Evolutionary conservation across 2,113 vertebrate species (phyloP), one percentile per base, ranked within the genome.

Genomic region (Choloepus hoffmanni): DNA sequence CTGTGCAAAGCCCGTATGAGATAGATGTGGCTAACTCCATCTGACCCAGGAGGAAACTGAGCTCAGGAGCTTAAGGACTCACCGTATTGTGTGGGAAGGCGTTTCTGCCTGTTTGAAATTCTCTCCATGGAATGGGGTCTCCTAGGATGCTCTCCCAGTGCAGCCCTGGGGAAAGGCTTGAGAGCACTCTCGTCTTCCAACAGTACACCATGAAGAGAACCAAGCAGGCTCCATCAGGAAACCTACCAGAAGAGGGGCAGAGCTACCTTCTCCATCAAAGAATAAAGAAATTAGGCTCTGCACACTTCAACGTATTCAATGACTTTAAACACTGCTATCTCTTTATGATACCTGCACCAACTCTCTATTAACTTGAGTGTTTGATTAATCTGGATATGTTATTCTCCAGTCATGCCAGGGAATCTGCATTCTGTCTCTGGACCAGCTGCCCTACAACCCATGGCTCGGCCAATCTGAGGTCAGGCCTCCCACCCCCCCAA

Each of bases 231-330:
- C 19, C 7, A 23, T 78, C 33, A 28, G 33, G 0, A 0, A 77
- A 72, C 63, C 21, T 33, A 83, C 6, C 18, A 23, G 18, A 68
- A 63, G 1, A 82, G 43, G 48, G 18, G 67, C 50, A 70, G 65
- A 87, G 84, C 36, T 36, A 36, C 36, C 74, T 95, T 67, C 26
- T 67, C 58, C 40, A 63, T 60, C 36, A 82, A 63, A 89, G 3
- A 96, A 82, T 21, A 85, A 96, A 91, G 24, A 89, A 68, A 85
- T n/a, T 50, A 73, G 7, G 16, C 65, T 89, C 45, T 53, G 30
- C 53, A n/a, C 68, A 83, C 28, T 58, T 45, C 3, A 28, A 23
- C 48, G n/a, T 86, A 76, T 48, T 68, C 60, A 43, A 21, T 36
- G 90, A 70, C 28, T 45, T 95, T 74, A 62, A 91, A 43, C 26